These are phyloP conservation scores for Xiphydria camelus DNA, from an alignment of 2,888 invertebrate species.

Conservation along the genomic window DNA sequence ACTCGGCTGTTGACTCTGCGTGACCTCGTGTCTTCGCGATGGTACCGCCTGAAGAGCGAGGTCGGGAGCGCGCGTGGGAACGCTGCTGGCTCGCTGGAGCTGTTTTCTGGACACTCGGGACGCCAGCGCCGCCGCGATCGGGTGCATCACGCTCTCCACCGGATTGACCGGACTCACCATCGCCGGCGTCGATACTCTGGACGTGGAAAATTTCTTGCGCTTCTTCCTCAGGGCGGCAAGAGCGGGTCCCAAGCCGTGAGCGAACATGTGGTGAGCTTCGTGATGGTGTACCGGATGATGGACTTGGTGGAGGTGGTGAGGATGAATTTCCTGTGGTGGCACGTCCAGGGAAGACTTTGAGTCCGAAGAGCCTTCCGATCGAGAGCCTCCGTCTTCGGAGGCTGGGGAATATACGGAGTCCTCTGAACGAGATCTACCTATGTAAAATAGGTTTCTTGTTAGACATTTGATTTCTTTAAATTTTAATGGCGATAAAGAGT, in stretches of 20 bases:
- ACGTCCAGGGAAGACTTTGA: slow-evolving; percentile 69
- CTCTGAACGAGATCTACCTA: slow-evolving; percentile 68
- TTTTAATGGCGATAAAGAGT: no score
- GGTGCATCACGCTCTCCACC: slow-evolving; percentile 34
- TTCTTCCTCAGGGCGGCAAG: slow-evolving; percentile 77
- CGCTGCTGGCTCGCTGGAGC: slow-evolving; percentile 72
- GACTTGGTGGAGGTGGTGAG: slow-evolving; percentile 37
- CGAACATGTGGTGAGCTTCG: slow-evolving; percentile 38
- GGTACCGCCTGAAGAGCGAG: slow-evolving; percentile 48
- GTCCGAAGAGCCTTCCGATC: slow-evolving; percentile 68
- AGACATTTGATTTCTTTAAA: no score
- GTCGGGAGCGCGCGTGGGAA: slow-evolving; percentile 65
- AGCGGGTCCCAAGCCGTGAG: slow-evolving; percentile 57
- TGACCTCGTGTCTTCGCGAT: slow-evolving; percentile 63
- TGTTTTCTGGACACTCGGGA: slow-evolving; percentile 50
- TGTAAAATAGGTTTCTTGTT: slow-evolving; percentile 1
- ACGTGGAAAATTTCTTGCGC: slow-evolving; percentile 82
- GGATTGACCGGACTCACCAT: slow-evolving; percentile 56
- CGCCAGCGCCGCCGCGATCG: slow-evolving; percentile 25
- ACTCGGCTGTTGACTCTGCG: slow-evolving; percentile 66
- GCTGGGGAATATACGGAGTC: slow-evolving; percentile 76
- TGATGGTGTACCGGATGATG: slow-evolving; percentile 37
- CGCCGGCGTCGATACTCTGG: slow-evolving; percentile 67
- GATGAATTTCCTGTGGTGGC: slow-evolving; percentile 26
- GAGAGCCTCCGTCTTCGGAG: slow-evolving; percentile 71